A percentile compares a stretch with the other conserved stretches of the same genome.
These are phyloP conservation scores for Dione vanillae DNA, from an alignment of 2,888 invertebrate genomes.

Conservation along the genomic window DNA sequence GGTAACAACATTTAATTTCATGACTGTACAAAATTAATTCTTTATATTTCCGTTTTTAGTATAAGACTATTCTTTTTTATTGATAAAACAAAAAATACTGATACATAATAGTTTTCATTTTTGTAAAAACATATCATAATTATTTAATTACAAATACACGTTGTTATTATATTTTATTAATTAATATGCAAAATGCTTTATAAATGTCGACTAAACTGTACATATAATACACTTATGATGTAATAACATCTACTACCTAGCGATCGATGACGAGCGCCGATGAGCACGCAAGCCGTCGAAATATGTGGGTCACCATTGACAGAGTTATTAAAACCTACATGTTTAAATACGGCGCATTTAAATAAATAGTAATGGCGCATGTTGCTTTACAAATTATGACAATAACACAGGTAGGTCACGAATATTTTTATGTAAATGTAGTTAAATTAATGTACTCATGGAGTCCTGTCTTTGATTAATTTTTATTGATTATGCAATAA, in stretches of 20 bases:
- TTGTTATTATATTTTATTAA: background rate
- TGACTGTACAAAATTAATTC: too few species aligned
- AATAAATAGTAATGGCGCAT: background rate
- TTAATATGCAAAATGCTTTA: background rate
- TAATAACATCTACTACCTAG: conserved; percentile 55
- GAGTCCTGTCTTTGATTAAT: too few species aligned
- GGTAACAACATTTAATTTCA: too few species aligned
- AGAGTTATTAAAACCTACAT: conserved; percentile 35
- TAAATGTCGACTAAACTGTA: conserved; percentile 9
- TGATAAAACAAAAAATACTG: too few species aligned
- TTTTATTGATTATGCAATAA: too few species aligned
- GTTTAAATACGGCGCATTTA: conserved; percentile 10
- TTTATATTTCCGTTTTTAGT: too few species aligned
- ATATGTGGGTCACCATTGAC: conserved; percentile 37
- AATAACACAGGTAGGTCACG: background rate
- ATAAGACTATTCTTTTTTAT: too few species aligned
- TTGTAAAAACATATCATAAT: too few species aligned
- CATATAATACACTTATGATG: conserved; percentile 43
- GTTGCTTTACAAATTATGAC: background rate
- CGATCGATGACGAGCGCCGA: conserved; percentile 39
- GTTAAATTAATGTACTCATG: too few species aligned
- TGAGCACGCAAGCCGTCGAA: conserved; percentile 36
- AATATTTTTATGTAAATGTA: background rate
- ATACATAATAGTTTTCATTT: too few species aligned
- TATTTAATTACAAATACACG: background rate